These are phyloP conservation scores for Stomorhina lunata DNA, from an alignment of 2,888 invertebrate genomes.

Conservation along the genomic window DNA sequence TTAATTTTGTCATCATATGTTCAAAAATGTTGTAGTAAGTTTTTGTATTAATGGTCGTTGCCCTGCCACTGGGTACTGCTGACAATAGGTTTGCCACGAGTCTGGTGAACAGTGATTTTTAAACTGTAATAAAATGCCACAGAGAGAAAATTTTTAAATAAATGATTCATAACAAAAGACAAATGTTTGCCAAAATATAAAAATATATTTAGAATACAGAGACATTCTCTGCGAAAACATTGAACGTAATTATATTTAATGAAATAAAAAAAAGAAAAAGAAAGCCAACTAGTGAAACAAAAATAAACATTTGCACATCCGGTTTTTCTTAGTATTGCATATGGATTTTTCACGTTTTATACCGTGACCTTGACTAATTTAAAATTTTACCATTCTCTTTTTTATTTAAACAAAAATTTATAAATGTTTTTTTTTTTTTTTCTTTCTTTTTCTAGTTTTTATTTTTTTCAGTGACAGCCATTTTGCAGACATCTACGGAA, in stretches of 20 bases:
- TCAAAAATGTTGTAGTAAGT: conserved; percentile 9
- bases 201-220: neutral
- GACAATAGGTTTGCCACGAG: neutral
- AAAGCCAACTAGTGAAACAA: neutral
- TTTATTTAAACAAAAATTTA: neutral
- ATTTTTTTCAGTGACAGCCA: conserved; percentile 59
- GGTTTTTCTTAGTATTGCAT: conserved; percentile 30
- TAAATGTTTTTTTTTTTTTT: neutral
- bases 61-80: neutral
- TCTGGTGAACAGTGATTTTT: conserved; percentile 50
- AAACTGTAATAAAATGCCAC: conserved; percentile 64
- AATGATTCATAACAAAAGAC: neutral
- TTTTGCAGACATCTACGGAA: conserved; percentile 54
- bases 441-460: conserved; percentile 29
- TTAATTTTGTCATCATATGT: neutral
- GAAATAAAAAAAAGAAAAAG: neutral
- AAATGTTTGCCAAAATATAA: conserved; percentile 3
- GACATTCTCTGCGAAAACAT: neutral
- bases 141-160: neutral
- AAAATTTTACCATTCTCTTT: conserved; percentile 10
- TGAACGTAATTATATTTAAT: neutral
- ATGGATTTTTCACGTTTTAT: conserved; percentile 44
- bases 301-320: conserved; percentile 16
- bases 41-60: conserved; percentile 24
- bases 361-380: neutral